Evolutionary conservation across 2,888 invertebrate genomes (phyloP).

Genomic region (Orthosia gracilis): DNA sequence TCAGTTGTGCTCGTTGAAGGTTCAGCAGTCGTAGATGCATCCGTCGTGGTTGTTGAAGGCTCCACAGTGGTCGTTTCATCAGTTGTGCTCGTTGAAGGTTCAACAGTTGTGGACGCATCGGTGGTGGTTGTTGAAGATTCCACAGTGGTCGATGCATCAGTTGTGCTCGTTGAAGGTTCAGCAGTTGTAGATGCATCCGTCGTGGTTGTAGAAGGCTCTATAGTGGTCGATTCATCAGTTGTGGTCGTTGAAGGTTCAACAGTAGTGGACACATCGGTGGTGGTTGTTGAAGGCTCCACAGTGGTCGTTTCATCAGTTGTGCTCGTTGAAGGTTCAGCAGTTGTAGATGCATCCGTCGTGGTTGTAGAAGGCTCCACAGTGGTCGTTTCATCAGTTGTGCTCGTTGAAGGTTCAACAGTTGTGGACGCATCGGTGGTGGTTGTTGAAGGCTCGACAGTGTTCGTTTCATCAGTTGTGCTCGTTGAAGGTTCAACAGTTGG

Average conservation of each 20-base stretch:
- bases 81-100: neutral
- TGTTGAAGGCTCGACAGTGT: too few species aligned
- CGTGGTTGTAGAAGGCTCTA: neutral
- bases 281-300: neutral
- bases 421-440: too few species aligned
- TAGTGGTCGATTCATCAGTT: neutral
- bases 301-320: neutral
- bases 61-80: neutral
- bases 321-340: neutral
- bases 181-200: neutral
- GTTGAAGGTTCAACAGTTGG: neutral
- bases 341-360: neutral
- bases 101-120: too few species aligned
- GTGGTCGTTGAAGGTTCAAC: neutral
- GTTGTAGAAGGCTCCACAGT: neutral
- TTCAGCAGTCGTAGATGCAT: neutral
- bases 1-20: neutral
- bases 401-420: neutral
- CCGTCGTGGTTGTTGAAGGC: neutral
- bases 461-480: too few species aligned
- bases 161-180: neutral
- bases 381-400: neutral
- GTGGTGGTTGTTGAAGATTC: neutral
- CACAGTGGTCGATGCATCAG: neutral
- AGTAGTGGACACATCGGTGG: neutral